Evolutionary conservation across 2,888 invertebrate genomes (phyloP), one percentile per base, ranked within the genome.

Genomic region (Zeuzera pyrina): DNA sequence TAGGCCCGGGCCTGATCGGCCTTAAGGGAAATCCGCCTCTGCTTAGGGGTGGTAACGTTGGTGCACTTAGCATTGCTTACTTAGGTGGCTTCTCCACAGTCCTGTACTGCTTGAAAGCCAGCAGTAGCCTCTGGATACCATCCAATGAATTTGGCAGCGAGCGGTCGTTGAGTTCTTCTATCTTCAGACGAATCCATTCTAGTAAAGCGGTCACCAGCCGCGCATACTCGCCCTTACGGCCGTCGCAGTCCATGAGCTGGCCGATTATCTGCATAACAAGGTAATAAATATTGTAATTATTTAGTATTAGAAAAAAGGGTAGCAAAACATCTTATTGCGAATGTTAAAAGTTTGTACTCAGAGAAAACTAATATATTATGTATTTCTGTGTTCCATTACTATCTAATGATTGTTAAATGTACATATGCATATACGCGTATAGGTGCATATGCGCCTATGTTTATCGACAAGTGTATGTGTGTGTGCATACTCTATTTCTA

Each of bases 11-110:
- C n/a, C n/a, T n/a, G n/a, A n/a, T n/a, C n/a, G n/a, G n/a, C n/a
- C n/a, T n/a, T n/a, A n/a, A n/a, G n/a, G n/a, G n/a, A n/a, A n/a
- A n/a, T n/a, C n/a, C n/a, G n/a, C n/a, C n/a, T n/a, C n/a, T n/a
- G n/a, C n/a, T n/a, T n/a, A n/a, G n/a, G n/a, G n/a, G n/a, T n/a
- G n/a, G n/a, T n/a, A n/a, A n/a, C n/a, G n/a, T n/a, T n/a, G n/a
- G n/a, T n/a, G n/a, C n/a, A n/a, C n/a, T n/a, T n/a, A 25, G 3
- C 25, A 25, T 4, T 6, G 60, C 89, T 85, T 62, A 94, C 91
- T 97, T 98, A 41, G 98, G 97, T 5, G 99, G 98, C 77, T 99
- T 99, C 71, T 99, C 98, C 28, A 94, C 91, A 0, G 97, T 98
- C 47, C 98, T 86, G 73, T 98, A 99, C 62, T 95, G 92, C 56